Base-by-base conservation (phyloP, 2,113 vertebrate genomes). In the Dicaeum eximium region DNA sequence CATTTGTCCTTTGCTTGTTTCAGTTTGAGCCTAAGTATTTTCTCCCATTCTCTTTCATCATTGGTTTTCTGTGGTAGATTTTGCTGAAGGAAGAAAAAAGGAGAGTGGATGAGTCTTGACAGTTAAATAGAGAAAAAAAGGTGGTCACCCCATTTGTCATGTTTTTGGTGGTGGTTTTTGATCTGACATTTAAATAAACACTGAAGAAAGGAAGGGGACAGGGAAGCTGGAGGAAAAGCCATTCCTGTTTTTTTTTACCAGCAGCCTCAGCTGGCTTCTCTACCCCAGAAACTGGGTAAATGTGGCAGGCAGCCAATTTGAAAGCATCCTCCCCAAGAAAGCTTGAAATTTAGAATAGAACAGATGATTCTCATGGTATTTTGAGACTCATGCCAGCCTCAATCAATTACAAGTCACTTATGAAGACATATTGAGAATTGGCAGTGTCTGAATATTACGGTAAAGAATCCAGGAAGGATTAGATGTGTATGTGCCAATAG, bases 361-460 rank as follows among this genome's bases (percentile, higher is more conserved):
- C 96, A 97, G 96, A 96, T 97, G 96, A 97, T 89, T 94, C 83
- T 95, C 33, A 51, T 84, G 94, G 75, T 89, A 81, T 90, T 94
- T 66, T 31, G 57, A 93, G 94, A 48, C 61, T 74, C 7, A 40
- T 94, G 94, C 96, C 96, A 97, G 56, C 53, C 83, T 93, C 91
- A 80, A 88, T 97, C 96, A 97, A 93, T 95, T 89, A 31, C 51
- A 93, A 96, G 80, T 91, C 86, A 69, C 89, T 96, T 64, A 83
- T 74, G 92, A 84, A 96, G 92, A 91, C 87, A 53, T 94, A 80
- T 56, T 69, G 90, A 93, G 90, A 90, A 77, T 35, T 95, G 87
- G 56, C 42, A 61, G 15, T 72, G 54, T 80, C 64, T 95, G 92
- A 92, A 54, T 88, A 92, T 78, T 88, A 86, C 40, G 2, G 82